These are phyloP conservation scores for Notodonta dromedarius DNA, from an alignment of 2,888 invertebrate species.

Conservation along the genomic window DNA sequence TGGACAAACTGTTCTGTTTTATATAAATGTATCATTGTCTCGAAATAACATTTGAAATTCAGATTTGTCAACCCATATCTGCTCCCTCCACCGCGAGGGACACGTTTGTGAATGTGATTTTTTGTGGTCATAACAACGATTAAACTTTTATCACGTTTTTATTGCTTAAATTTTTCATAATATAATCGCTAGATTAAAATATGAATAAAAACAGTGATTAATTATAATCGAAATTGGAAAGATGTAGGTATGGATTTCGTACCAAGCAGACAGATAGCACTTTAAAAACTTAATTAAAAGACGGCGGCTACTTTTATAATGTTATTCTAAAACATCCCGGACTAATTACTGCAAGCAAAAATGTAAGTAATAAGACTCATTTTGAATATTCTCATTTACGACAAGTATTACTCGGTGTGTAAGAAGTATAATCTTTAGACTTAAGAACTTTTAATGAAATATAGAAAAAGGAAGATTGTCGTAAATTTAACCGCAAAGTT, in stretches of 20 bases:
- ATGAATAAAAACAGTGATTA: too few species aligned
- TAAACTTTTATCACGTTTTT: conserved; percentile 19
- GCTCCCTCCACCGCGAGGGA: conserved; percentile 12
- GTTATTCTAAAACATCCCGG: conserved; percentile 32
- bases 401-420: conserved; percentile 47
- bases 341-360: conserved; percentile 35
- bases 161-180: conserved; percentile 7
- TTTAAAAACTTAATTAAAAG: conserved; percentile 33
- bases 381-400: conserved; percentile 44
- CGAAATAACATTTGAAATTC: conserved; percentile 32
- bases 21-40: conserved; percentile 15
- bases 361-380: conserved; percentile 29
- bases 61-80: conserved; percentile 26
- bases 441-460: conserved; percentile 62
- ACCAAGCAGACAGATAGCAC: conserved; percentile 9
- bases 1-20: background rate
- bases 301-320: conserved; percentile 27
- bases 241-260: conserved; percentile 11
- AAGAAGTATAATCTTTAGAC: conserved; percentile 52
- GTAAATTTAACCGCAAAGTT: conserved; percentile 52
- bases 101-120: conserved; percentile 21
- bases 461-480: conserved; percentile 52
- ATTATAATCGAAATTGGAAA: conserved; percentile 1
- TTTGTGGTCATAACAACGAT: conserved; percentile 14
- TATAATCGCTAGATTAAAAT: too few species aligned